These are phyloP conservation scores for Ypsolopha scabrella DNA, from an alignment of 2,888 invertebrate species.

Conservation along the genomic window DNA sequence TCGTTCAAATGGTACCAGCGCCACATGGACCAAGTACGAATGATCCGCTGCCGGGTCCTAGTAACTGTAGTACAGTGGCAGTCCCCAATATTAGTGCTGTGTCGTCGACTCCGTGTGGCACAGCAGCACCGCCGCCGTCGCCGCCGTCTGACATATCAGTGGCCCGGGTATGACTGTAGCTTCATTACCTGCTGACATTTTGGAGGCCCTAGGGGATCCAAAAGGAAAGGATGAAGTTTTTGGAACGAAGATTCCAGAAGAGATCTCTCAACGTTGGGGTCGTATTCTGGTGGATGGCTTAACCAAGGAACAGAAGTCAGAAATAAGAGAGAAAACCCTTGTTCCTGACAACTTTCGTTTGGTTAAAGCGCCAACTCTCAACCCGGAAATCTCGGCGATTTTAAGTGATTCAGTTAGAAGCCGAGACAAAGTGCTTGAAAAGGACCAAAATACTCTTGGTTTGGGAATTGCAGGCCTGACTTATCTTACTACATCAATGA, in stretches of 20 bases:
- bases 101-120: too few relatives aligned
- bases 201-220: constrained; percentile 5
- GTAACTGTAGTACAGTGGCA: not conserved
- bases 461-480: constrained; percentile 5
- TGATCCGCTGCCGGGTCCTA: too few relatives aligned
- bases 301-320: constrained; percentile 1
- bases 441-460: constrained; percentile 7
- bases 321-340: not conserved
- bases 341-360: not conserved
- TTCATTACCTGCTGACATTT: constrained; percentile 1
- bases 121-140: not conserved
- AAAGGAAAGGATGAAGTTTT: constrained; percentile 8
- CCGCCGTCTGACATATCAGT: not conserved
- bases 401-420: constrained; percentile 3
- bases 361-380: constrained; percentile 7
- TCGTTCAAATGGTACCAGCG: not conserved
- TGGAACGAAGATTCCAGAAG: constrained; percentile 9
- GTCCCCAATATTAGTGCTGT: not conserved
- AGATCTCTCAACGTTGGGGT: constrained; percentile 10
- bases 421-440: constrained; percentile 8
- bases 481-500: constrained; percentile 2
- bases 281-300: constrained; percentile 3
- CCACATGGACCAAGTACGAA: not conserved
- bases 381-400: constrained; percentile 7
- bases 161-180: not conserved